A percentile compares a stretch with the other conserved stretches of the same genome.
Conservation (phyloP, 2,113 vertebrate species). For the Ciconia boyciana region DNA sequence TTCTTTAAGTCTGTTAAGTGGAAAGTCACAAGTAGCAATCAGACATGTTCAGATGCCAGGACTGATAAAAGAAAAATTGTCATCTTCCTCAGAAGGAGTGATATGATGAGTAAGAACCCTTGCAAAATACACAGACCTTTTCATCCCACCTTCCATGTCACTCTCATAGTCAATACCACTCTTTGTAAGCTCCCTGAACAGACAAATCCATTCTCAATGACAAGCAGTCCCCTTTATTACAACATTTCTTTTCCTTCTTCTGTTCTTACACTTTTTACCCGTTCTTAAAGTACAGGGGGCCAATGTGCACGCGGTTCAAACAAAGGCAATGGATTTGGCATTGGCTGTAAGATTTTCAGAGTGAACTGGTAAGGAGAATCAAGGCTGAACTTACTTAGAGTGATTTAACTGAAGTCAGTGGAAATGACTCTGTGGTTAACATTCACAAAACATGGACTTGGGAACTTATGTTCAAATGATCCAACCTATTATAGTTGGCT, state of each 20-base stretch:
- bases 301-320: neutral
- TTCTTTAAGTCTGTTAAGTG: neutral
- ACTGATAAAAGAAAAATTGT: neutral
- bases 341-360: neutral
- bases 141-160: neutral
- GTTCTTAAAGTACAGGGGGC: neutral
- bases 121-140: neutral
- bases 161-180: neutral
- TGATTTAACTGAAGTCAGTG: neutral
- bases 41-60: neutral
- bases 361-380: neutral
- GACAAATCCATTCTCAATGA: neutral
- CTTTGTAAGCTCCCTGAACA: neutral
- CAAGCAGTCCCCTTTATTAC: neutral
- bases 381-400: neutral
- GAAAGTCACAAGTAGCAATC: neutral
- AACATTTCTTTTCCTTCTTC: neutral
- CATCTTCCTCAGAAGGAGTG: neutral
- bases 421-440: neutral
- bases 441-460: neutral
- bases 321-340: neutral
- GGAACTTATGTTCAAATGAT: neutral
- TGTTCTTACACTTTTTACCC: neutral
- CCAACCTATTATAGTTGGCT: rapidly evolving
- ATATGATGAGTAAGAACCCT: neutral